Evolutionary conservation across 1,140 invertebrate species (phyloP).

Genomic region (Drosophila trapezifrons): DNA sequence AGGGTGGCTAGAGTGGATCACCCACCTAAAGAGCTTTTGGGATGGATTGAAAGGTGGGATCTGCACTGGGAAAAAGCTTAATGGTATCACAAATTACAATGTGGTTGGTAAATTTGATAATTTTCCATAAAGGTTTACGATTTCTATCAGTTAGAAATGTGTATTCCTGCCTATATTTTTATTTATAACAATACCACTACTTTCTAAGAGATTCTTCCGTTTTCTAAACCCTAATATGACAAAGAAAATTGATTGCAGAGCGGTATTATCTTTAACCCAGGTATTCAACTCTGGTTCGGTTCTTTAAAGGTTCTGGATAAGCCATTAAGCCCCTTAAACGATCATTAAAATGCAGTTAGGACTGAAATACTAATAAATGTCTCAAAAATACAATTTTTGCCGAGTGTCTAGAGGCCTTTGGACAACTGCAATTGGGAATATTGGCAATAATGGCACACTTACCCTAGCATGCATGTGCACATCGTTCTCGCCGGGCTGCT

Average conservation of each 20-base stretch:
- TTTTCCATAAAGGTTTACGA: not conserved
- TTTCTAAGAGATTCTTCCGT: no score
- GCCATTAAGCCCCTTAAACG: not conserved
- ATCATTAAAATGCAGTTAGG: not conserved
- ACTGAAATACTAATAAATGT: not conserved
- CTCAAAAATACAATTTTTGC: not conserved
- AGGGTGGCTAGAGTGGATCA: slow-evolving; percentile 21
- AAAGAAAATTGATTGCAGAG: no score
- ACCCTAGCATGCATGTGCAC: slow-evolving; percentile 82
- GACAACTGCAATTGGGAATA: not conserved
- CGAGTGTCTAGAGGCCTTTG: not conserved
- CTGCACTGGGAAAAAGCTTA: slow-evolving; percentile 3
- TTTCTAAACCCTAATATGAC: no score
- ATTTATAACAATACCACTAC: not conserved
- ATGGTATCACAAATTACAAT: not conserved
- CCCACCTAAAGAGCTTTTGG: slow-evolving; percentile 22
- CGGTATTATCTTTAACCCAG: no score
- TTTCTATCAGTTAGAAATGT: not conserved
- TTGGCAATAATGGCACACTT: slow-evolving; percentile 42
- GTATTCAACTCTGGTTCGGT: not conserved
- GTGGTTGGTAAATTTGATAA: not conserved
- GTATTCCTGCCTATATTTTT: not conserved
- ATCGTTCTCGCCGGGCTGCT: slow-evolving; percentile 79
- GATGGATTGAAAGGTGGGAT: slow-evolving; percentile 11
- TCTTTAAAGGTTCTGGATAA: not conserved